These are phyloP conservation scores for Salvelinus fontinalis DNA, from an alignment of 2,113 vertebrate species.

Conservation along the genomic window DNA sequence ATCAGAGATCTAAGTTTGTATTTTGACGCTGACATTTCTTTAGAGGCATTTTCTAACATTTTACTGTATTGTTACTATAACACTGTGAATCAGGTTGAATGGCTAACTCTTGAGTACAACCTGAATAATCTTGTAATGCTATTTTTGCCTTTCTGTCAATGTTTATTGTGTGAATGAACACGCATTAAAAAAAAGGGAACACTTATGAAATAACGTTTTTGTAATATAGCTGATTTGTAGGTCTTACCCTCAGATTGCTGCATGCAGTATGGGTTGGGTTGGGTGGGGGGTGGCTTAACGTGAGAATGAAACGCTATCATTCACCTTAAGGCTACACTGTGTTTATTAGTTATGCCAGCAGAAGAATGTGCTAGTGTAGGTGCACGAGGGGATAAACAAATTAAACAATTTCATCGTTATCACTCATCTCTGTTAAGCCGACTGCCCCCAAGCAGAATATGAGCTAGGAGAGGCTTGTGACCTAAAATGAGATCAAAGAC, in stretches of 20 bases:
- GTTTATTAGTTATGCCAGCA: constrained; percentile 31
- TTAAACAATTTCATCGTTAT: constrained; percentile 55
- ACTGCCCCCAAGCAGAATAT: constrained; percentile 39
- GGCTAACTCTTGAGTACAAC: no score
- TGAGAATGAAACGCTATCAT: constrained; percentile 45
- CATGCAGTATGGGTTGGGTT: constrained; percentile 33
- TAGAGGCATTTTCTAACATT: neutral
- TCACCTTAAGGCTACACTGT: constrained; percentile 34
- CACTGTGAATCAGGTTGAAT: neutral
- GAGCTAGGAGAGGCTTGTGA: constrained; percentile 64
- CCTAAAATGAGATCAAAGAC: constrained; percentile 50
- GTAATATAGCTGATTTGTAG: neutral
- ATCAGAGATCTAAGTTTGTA: neutral
- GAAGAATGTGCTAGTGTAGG: constrained; percentile 40
- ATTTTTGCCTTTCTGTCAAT: neutral
- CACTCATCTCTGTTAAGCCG: constrained; percentile 38
- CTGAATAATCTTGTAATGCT: neutral
- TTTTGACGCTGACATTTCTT: neutral
- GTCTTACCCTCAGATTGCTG: constrained; percentile 27
- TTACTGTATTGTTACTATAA: neutral
- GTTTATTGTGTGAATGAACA: neutral
- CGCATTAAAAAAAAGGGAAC: no score
- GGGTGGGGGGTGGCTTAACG: constrained; percentile 14
- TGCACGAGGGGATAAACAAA: constrained; percentile 30
- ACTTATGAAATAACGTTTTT: neutral